These are phyloP conservation scores for Drosophila antonietae DNA, from an alignment of 2,888 invertebrate species.

Conservation along the genomic window DNA sequence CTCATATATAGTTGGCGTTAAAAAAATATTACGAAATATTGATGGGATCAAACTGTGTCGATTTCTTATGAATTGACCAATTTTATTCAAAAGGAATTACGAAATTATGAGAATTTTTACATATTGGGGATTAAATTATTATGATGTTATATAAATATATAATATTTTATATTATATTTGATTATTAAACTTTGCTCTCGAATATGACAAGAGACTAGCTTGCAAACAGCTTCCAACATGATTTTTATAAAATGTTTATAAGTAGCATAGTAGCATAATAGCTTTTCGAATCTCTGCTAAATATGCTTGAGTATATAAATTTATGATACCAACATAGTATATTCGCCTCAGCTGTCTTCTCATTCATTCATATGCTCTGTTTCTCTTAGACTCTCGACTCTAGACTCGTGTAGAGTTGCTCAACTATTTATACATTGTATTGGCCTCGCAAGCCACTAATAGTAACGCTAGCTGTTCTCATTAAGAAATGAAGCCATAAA, in stretches of 20 bases:
- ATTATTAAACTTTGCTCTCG: background rate
- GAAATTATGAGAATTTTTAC: no score
- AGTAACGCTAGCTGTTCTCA: background rate
- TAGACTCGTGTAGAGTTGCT: background rate
- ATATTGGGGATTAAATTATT: no score
- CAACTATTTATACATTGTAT: slow-evolving; percentile 6
- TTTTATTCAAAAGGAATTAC: no score
- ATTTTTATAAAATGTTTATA: background rate
- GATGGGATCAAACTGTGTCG: no score
- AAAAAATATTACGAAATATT: no score
- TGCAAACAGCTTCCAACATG: background rate
- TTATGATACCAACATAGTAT: background rate
- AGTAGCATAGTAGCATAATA: background rate
- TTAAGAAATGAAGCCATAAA: slow-evolving; percentile 6
- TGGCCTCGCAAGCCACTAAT: background rate
- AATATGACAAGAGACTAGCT: background rate
- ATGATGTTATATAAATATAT: no score
- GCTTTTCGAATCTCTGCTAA: background rate
- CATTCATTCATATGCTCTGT: background rate
- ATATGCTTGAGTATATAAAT: background rate
- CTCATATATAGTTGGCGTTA: no score
- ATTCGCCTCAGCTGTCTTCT: background rate
- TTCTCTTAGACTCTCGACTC: background rate
- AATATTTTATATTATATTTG: background rate
- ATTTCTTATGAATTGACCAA: no score